Evolutionary conservation across 1,140 invertebrate species (phyloP).

Genomic region (Eufriesea mexicana): DNA sequence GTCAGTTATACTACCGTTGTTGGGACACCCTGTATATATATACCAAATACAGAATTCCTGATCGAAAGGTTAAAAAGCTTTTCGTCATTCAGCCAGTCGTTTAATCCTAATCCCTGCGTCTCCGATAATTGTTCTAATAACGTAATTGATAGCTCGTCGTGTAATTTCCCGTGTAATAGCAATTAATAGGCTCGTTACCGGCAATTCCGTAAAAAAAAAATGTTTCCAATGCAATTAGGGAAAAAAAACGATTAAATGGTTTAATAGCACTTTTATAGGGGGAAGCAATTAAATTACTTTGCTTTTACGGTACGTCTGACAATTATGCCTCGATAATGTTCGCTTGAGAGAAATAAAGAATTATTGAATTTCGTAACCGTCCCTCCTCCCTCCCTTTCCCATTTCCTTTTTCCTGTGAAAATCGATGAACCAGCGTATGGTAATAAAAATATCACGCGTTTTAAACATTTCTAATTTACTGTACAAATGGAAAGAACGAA

Average conservation of each 20-base stretch:
- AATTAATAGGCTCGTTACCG: background rate
- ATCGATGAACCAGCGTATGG: background rate
- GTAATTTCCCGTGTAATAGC: background rate
- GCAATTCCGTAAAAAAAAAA: conserved; percentile 24
- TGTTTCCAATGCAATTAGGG: conserved; percentile 36
- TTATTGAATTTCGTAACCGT: background rate
- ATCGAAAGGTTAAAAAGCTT: too few species aligned
- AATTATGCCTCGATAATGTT: conserved; percentile 21
- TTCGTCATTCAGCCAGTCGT: too few species aligned
- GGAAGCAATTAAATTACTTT: conserved; percentile 31
- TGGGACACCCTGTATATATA: too few species aligned
- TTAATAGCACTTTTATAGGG: conserved; percentile 32
- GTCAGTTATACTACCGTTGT: too few species aligned
- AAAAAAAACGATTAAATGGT: conserved; percentile 36
- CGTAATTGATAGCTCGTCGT: background rate
- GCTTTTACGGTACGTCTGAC: conserved; percentile 25
- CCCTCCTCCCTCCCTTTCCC: rapidly evolving
- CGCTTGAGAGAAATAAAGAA: conserved; percentile 2
- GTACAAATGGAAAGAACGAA: background rate
- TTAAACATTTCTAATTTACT: conserved; percentile 20
- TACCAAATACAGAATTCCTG: too few species aligned
- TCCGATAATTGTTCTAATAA: background rate
- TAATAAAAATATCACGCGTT: background rate
- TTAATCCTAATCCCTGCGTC: background rate
- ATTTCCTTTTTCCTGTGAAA: background rate